These are phyloP conservation scores for Paramormyrops hopkinsi DNA, from an alignment of 2,797 vertebrate genomes.

Conservation along the genomic window DNA sequence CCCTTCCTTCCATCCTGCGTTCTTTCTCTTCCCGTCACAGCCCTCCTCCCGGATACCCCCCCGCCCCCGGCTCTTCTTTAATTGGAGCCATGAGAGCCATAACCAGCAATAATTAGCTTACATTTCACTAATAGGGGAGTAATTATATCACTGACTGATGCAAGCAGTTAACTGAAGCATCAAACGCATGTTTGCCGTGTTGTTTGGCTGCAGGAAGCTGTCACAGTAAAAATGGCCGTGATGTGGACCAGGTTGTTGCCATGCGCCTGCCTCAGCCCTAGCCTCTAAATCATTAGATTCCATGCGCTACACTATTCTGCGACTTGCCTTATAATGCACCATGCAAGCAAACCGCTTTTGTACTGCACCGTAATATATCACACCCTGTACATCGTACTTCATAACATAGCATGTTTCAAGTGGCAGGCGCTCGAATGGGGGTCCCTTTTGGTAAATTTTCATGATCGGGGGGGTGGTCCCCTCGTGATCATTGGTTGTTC, in stretches of 20 bases:
- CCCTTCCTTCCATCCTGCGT: background rate
- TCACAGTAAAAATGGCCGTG: background rate
- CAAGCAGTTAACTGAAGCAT: background rate
- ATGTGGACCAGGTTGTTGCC: background rate
- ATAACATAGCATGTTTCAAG: background rate
- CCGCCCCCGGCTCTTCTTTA: background rate
- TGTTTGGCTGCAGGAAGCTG: background rate
- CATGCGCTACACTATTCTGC: background rate
- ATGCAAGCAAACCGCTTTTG: background rate
- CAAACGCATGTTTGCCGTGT: background rate
- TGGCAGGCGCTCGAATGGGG: background rate
- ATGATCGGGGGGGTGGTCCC: background rate
- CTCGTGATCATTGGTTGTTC: background rate
- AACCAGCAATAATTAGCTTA: conserved; percentile 20
- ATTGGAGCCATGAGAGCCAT: background rate
- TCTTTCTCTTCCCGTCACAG: background rate
- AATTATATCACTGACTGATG: background rate
- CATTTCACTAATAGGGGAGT: conserved; percentile 15
- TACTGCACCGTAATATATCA: background rate
- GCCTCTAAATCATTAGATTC: background rate
- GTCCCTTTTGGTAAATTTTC: background rate
- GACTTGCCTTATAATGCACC: background rate
- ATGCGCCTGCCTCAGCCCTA: background rate
- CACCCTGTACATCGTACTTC: background rate
- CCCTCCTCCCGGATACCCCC: background rate